Evolutionary conservation across 2,113 vertebrate species (phyloP).

Genomic region (sheep (Ovis aries)): DNA sequence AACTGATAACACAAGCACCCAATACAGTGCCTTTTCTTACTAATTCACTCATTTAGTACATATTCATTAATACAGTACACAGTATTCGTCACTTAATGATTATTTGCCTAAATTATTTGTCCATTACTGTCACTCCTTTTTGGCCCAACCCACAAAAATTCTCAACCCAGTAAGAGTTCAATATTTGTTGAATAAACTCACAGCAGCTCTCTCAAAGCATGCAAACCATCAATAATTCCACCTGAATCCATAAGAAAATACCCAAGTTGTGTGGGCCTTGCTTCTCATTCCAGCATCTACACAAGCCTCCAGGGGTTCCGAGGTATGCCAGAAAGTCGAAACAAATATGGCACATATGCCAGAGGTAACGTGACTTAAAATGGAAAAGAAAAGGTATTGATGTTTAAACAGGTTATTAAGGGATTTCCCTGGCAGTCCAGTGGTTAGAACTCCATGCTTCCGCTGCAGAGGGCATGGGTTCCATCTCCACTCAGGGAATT

Average conservation of each 20-base stretch:
- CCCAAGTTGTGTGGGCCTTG: neutral
- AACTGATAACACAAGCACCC: neutral
- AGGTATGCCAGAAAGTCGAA: neutral
- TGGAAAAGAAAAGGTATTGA: neutral
- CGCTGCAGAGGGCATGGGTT: neutral
- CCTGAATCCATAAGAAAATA: neutral
- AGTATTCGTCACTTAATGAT: neutral
- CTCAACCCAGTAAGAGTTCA: neutral
- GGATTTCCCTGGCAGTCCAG: neutral
- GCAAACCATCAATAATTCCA: neutral
- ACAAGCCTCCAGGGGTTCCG: neutral
- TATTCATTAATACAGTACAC: neutral
- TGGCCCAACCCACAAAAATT: neutral
- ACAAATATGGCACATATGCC: neutral
- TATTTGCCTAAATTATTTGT: neutral
- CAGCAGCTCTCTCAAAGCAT: neutral
- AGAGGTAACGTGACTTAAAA: neutral
- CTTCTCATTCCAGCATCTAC: neutral
- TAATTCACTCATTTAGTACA: neutral
- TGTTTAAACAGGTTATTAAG: neutral
- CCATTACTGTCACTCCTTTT: neutral
- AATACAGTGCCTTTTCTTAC: neutral
- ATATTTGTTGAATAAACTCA: neutral
- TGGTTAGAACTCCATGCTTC: neutral
- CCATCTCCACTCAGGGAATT: neutral